These are phyloP conservation scores for Drosophila cognata DNA, from an alignment of 2,888 invertebrate species.

Conservation along the genomic window DNA sequence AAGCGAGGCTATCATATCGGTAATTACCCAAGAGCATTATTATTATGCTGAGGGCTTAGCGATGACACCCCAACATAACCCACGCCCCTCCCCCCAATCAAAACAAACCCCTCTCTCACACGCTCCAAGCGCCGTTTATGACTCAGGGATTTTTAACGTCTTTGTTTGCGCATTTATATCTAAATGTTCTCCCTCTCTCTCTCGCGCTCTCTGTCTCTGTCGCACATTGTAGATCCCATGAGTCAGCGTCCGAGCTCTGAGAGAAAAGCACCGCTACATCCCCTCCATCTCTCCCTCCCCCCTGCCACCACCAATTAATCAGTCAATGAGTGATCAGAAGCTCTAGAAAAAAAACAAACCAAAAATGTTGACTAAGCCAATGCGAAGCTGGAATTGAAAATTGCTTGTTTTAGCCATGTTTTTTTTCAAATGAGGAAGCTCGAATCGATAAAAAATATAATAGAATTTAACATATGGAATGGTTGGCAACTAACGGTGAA, in stretches of 20 bases:
- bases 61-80: neutral
- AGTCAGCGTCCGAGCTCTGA: conserved; percentile 34
- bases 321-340: conserved; percentile 19
- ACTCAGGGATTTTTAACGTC: conserved; percentile 48
- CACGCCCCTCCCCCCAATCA: neutral
- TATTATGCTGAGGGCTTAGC: conserved; percentile 14
- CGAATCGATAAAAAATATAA: neutral
- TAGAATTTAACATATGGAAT: neutral
- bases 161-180: conserved; percentile 40
- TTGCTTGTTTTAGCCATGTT: conserved; percentile 9
- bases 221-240: conserved; percentile 42
- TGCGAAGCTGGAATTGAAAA: conserved; percentile 7
- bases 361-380: conserved; percentile 21
- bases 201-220: neutral
- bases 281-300: neutral
- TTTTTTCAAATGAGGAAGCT: conserved; percentile 21
- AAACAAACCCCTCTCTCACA: neutral
- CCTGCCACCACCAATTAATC: neutral
- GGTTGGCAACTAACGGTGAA: neutral
- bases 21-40: conserved; percentile 25
- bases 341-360: neutral
- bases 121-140: conserved; percentile 44
- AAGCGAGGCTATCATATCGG: neutral
- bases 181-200: conserved; percentile 41
- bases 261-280: conserved; percentile 6